Base-by-base conservation (phyloP, 2,113 vertebrate species). In the Etia nguti region DNA sequence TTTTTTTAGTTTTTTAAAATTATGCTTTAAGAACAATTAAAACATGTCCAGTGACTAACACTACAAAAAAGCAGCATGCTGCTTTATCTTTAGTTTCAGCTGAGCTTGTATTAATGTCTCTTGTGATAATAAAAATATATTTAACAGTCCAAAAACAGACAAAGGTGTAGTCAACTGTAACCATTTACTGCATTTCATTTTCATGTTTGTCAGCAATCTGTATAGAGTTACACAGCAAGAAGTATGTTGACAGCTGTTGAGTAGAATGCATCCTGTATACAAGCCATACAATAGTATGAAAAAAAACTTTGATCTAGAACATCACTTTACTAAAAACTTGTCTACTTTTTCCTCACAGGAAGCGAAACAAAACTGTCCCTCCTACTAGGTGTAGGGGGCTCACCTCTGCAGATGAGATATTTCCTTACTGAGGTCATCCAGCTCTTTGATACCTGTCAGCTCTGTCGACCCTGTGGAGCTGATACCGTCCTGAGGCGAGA, bases 351-450 rank as follows among this genome's bases (percentile, higher is more conserved):
- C 62, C 18, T 56, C n/a, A 86, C 73, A 93, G 90, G 88, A 93
- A 90, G 86, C 68, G 79, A 92, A 93, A 93, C 90, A 90, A 87
- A 87, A 65, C 82, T n/a, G 24, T 84, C 57, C 91, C 91, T 89
- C 62, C 80, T 89, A 90, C 62, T 80, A 65, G 82, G 84, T 83
- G 60, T 82, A 65, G 82, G 50, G 77, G 73, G 87, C 94, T 96
- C 93, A 99, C 98, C 98, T 98, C 94, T 99, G 98, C 86, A 99
- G 95, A 92, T 98, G 98, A 55, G 97, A 96, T n/a, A 99, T 98
- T 96, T 99, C 98, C 90, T 98, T 97, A 86, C 97, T 98, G 36
- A 99, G 97, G 82, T 98, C 98, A 88, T 99, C 98, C 11, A 99
- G 97, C 82, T 99, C 98, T 94, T 99, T 99, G 94, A 97, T 96